Evolutionary conservation across 1,140 invertebrate genomes (phyloP).

Genomic region (Magallana gigas): DNA sequence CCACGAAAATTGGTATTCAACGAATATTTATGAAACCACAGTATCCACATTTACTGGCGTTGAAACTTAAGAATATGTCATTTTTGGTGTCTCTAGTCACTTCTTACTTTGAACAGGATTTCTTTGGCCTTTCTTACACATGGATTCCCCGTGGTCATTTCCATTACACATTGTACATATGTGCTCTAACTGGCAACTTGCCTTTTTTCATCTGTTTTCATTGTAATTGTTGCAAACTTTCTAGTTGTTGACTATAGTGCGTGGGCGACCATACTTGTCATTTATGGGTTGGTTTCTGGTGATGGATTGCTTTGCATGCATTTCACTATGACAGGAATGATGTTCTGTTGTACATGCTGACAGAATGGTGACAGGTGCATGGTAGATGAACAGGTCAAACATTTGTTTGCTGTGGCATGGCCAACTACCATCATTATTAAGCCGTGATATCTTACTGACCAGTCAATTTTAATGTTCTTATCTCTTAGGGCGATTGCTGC

Average conservation of each 20-base stretch:
- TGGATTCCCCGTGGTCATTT: conserved; percentile 22
- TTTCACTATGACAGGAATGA: neutral
- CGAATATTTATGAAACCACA: no score
- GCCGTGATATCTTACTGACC: neutral
- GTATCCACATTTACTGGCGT: neutral
- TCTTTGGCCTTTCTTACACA: neutral
- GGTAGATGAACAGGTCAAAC: conserved; percentile 19
- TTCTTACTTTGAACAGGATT: neutral
- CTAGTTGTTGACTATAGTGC: neutral
- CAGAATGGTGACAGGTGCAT: conserved; percentile 33
- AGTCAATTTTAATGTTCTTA: neutral
- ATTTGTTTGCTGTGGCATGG: conserved; percentile 10
- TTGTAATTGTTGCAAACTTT: neutral
- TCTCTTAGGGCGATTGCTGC: conserved; percentile 22
- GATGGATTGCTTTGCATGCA: neutral
- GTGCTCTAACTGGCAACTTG: neutral
- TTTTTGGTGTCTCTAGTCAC: neutral
- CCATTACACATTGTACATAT: no score
- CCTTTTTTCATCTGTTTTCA: neutral
- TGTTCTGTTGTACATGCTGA: conserved; percentile 20
- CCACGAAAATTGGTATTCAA: no score
- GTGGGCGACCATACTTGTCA: neutral
- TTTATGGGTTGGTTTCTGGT: neutral
- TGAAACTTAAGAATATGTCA: conserved; percentile 19
- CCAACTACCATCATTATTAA: neutral